Evolutionary conservation across 2,888 invertebrate species (phyloP).

Genomic region (Spodoptera picta): DNA sequence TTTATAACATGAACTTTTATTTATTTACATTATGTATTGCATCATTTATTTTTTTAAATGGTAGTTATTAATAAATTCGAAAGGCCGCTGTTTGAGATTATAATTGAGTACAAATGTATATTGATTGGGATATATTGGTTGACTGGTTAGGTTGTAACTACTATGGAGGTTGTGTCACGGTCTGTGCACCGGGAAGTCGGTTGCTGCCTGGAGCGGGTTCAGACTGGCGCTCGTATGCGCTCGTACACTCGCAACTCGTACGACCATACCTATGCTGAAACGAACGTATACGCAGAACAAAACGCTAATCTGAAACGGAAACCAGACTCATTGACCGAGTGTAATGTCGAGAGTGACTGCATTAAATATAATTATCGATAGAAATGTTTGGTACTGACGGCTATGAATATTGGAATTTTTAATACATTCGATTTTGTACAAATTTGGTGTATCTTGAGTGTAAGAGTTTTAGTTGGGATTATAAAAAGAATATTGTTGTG

Average conservation of each 20-base stretch:
- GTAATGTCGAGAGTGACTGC: too few relatives aligned
- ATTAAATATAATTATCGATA: too few relatives aligned
- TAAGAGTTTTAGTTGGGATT: constrained; percentile 22
- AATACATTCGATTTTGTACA: constrained; percentile 38
- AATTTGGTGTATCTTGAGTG: constrained; percentile 42
- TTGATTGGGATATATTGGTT: constrained; percentile 52
- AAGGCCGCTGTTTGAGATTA: constrained; percentile 53
- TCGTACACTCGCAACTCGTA: too few relatives aligned
- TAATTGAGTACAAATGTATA: constrained; percentile 65
- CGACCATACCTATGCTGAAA: too few relatives aligned
- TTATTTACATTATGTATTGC: constrained; percentile 11
- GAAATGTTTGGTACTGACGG: constrained; percentile 19
- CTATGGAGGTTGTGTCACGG: constrained; percentile 2
- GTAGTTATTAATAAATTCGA: constrained; percentile 38
- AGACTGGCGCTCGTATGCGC: too few relatives aligned
- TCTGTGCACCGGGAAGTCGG: too few relatives aligned
- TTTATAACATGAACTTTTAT: constrained; percentile 10
- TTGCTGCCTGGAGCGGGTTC: too few relatives aligned
- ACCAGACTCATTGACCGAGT: too few relatives aligned
- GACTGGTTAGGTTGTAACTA: constrained; percentile 44
- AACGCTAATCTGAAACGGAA: too few relatives aligned
- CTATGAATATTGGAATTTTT: constrained; percentile 39
- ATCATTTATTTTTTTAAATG: constrained; percentile 9
- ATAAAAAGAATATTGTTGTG: constrained; percentile 31
- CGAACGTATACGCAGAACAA: too few relatives aligned